Evolutionary conservation across 2,797 vertebrate species (phyloP), one percentile per base, ranked within the genome.

Genomic region (Harpagifer antarcticus): DNA sequence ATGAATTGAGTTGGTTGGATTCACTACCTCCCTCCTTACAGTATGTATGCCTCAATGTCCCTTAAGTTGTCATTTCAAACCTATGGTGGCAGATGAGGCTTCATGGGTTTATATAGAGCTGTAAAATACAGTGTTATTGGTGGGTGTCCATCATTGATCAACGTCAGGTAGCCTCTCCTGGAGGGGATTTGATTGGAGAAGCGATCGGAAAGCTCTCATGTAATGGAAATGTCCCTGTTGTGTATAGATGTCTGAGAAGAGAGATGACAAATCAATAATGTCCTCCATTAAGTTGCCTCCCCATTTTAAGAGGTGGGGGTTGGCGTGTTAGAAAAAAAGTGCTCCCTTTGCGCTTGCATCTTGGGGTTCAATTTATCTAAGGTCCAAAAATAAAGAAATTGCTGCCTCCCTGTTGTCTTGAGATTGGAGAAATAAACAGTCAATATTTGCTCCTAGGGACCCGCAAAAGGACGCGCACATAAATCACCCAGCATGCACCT

Each of bases 401-500:
- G 90, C 87, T 86, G 89, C 89, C 90, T 94, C 93, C 92, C 81
- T 62, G 91, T 92, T 90, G 92, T 93, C 90, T 90, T 94, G 90
- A 92, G 92, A 92, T 90, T 42, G 76, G 90, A 94, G 92, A 94
- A 94, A 94, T 93, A 94, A 94, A 91, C 91, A 93, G 92, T 94
- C 93, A 92, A 95, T 94, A 95, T 94, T 93, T 94, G 93, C 90
- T 95, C 93, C 89, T 84, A 83, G 92, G 92, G 88, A 93, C 90
- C 90, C 76, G 79, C 71, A 53, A 89, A 84, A 89, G 88, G 90
- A 94, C 82, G 62, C 59, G 10, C 77, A 92, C 91, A 95, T 95
- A 94, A 95, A 95, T 95, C 95, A 95, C 90, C 91, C 92, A 94
- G 92, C 89, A 87, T 93, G 93, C 93, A 93, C 89, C 94, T 95